Conservation (phyloP, 2,797 vertebrate species). For the Anniella stebbinsi region DNA sequence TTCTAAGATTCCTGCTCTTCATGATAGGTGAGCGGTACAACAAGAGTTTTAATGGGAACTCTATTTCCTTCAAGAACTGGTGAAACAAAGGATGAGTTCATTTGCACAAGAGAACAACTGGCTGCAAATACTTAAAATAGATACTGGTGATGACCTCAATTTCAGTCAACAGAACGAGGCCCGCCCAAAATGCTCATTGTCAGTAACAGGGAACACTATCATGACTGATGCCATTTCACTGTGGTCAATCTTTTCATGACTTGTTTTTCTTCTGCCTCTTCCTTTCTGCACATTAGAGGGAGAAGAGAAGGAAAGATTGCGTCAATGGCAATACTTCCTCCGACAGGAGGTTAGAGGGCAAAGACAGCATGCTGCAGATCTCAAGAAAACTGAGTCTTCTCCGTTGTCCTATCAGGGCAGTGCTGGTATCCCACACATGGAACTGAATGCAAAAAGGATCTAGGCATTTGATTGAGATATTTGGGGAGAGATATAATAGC, state of each 20-base stretch:
- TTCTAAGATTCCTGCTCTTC: constrained; percentile 89
- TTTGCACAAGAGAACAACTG: background rate
- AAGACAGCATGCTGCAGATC: background rate
- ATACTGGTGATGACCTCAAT: background rate
- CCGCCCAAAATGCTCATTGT: too few relatives aligned
- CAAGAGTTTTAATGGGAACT: background rate
- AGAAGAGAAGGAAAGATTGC: background rate
- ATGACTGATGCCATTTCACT: background rate
- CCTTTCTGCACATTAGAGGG: background rate
- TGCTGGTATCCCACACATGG: background rate
- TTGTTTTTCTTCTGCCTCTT: background rate
- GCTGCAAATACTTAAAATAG: constrained; percentile 23
- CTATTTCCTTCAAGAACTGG: background rate
- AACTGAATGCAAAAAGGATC: background rate
- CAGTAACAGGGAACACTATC: background rate
- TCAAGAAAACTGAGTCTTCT: too few relatives aligned
- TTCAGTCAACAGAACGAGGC: background rate
- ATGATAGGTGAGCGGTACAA: constrained; percentile 85
- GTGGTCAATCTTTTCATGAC: background rate
- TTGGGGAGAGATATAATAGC: background rate
- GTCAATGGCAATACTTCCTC: background rate
- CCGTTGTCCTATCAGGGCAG: background rate
- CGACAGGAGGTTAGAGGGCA: background rate
- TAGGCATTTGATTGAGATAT: background rate
- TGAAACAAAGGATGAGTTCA: constrained; percentile 11